A percentile compares a stretch with the other conserved stretches of the same genome.
These are phyloP conservation scores for Syngnathus floridae DNA, from an alignment of 2,113 vertebrate species.

Conservation along the genomic window DNA sequence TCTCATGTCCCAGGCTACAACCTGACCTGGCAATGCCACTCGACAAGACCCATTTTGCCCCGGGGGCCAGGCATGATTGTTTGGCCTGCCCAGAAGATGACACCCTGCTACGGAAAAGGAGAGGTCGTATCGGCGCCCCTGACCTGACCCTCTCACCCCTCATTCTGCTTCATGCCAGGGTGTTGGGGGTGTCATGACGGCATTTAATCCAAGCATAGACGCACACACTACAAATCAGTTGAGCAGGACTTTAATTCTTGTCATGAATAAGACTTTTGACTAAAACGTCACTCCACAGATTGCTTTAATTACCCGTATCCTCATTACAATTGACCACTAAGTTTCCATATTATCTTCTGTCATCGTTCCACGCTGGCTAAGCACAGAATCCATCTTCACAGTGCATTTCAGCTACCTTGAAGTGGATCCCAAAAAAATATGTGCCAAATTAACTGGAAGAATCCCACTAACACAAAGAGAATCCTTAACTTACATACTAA, in stretches of 20 bases:
- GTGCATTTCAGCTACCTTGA: slow-evolving; percentile 66
- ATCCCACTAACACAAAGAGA: slow-evolving; percentile 73
- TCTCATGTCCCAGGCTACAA: slow-evolving; percentile 43
- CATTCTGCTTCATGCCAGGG: slow-evolving; percentile 62
- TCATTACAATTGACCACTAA: slow-evolving; percentile 72
- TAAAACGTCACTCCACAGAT: slow-evolving; percentile 62
- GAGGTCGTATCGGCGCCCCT: slow-evolving; percentile 50
- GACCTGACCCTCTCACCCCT: slow-evolving; percentile 59
- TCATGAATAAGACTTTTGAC: slow-evolving; percentile 18
- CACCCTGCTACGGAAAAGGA: slow-evolving; percentile 52
- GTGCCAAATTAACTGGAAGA: slow-evolving; percentile 70
- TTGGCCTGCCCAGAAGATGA: slow-evolving; percentile 62
- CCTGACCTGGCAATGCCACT: slow-evolving; percentile 62
- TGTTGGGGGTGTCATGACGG: slow-evolving; percentile 46
- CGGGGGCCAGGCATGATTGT: slow-evolving; percentile 60
- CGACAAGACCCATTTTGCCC: slow-evolving; percentile 50
- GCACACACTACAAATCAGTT: not conserved
- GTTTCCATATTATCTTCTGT: slow-evolving; percentile 59
- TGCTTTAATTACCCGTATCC: slow-evolving; percentile 56
- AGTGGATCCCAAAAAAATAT: slow-evolving; percentile 71
- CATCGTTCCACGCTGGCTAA: slow-evolving; percentile 64
- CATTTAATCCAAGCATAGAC: slow-evolving; percentile 24
- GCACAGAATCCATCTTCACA: slow-evolving; percentile 50
- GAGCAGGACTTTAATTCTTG: not conserved
- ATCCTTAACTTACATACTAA: slow-evolving; percentile 70